Evolutionary conservation across 1,140 invertebrate species (phyloP).

Genomic region (Odontomachus brunneus): DNA sequence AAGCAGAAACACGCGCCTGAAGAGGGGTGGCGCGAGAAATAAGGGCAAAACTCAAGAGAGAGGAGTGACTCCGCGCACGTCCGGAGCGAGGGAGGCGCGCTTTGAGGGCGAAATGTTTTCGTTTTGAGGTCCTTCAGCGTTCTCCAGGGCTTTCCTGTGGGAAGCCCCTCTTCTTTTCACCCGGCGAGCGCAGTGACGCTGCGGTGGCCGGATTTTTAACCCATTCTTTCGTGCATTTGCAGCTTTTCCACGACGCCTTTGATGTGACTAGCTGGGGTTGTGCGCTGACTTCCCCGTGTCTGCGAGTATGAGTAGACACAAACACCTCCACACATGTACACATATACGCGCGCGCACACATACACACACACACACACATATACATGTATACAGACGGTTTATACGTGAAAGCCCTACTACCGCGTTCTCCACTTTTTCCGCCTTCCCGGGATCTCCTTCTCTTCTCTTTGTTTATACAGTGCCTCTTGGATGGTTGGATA

Average conservation of each 20-base stretch:
- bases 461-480: slow-evolving; percentile 74
- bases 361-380: background rate
- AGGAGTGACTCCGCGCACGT: slow-evolving; percentile 30
- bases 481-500: slow-evolving; percentile 69
- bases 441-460: slow-evolving; percentile 53
- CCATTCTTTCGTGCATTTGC: slow-evolving; percentile 76
- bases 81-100: slow-evolving; percentile 52
- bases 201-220: slow-evolving; percentile 73
- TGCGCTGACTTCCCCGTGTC: slow-evolving; percentile 39
- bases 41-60: slow-evolving; percentile 62
- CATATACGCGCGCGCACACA: background rate
- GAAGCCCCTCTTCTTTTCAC: slow-evolving; percentile 64
- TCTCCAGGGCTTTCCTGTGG: slow-evolving; percentile 68
- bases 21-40: slow-evolving; percentile 38
- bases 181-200: slow-evolving; percentile 27
- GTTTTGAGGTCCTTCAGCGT: slow-evolving; percentile 74
- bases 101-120: slow-evolving; percentile 78
- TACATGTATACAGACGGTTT: background rate
- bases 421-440: slow-evolving; percentile 52
- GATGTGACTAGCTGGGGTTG: slow-evolving; percentile 66
- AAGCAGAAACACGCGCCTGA: slow-evolving; percentile 27
- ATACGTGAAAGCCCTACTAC: slow-evolving; percentile 12
- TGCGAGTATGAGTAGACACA: slow-evolving; percentile 2
- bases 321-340: background rate
- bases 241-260: slow-evolving; percentile 71